Evolutionary conservation across 2,113 vertebrate genomes (phyloP).

Genomic region (Kryptolebias marmoratus): DNA sequence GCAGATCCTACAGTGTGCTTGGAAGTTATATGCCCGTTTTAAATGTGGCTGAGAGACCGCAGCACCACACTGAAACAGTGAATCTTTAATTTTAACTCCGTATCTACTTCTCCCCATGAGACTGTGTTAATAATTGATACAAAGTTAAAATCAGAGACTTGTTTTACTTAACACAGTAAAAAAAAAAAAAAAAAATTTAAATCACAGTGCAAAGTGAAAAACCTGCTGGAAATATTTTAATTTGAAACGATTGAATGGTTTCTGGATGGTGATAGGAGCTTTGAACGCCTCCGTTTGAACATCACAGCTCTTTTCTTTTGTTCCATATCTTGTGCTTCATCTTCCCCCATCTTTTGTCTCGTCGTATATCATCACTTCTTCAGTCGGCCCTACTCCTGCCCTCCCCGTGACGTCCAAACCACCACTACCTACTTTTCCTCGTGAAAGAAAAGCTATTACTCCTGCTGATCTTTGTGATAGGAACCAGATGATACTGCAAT

Average conservation of each 20-base stretch:
- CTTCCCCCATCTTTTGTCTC: constrained; percentile 46
- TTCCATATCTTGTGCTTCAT: constrained; percentile 42
- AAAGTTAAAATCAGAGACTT: constrained; percentile 38
- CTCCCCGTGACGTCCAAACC: neutral
- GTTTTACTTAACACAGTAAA: constrained; percentile 16
- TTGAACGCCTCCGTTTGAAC: constrained; percentile 48
- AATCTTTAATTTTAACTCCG: constrained; percentile 38
- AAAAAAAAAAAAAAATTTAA: neutral
- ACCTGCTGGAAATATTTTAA: constrained; percentile 28
- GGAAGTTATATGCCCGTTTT: constrained; percentile 21
- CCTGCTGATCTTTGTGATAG: constrained; percentile 55
- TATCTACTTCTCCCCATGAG: constrained; percentile 31
- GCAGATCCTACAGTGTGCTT: neutral
- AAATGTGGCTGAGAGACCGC: constrained; percentile 16
- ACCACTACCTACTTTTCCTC: neutral
- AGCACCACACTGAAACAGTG: constrained; percentile 14
- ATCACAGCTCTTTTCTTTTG: constrained; percentile 35
- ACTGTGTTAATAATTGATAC: constrained; percentile 57
- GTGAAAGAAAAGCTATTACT: constrained; percentile 38
- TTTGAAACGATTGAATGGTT: constrained; percentile 32
- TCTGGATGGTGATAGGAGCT: constrained; percentile 31
- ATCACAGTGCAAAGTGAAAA: constrained; percentile 8
- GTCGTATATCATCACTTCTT: constrained; percentile 37
- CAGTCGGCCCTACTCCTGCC: constrained; percentile 11
- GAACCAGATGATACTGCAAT: constrained; percentile 15